Evolutionary conservation across 2,888 invertebrate genomes (phyloP), one percentile per base, ranked within the genome.

Genomic region (Drosophila formosana): DNA sequence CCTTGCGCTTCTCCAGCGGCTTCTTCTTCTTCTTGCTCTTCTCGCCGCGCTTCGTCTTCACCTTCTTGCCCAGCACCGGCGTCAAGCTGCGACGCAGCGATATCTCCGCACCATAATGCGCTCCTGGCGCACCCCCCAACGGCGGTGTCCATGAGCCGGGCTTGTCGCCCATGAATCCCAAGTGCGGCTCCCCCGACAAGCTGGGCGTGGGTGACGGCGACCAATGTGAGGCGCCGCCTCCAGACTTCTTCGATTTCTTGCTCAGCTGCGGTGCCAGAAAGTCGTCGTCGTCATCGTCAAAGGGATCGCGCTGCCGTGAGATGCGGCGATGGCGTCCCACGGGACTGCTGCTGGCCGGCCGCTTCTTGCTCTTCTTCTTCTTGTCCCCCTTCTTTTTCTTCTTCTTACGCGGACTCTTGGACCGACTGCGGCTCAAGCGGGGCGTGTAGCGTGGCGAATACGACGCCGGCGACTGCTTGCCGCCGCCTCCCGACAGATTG

Each of bases 131-230:
- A 92, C 91, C 13, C 9, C 75, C 91, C 28, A 93, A 82, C 0
- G 95, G 95, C 13, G 95, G 95, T 18, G 96, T 95, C 95, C 95
- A 95, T 0, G 94, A 94, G 0, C 93, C 91, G 3, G 90, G 89
- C 55, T 91, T 91, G 4, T 83, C 82, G 53, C 32, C 32, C 8
- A 80, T 66, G 25, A 91, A 89, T 39, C 74, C 75, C 3, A 85
- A 75, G 0, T 90, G 78, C 32, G 32, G 32, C 11, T 78, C 66
- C 3, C 80, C 74, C 1, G 91, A 91, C 2, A 93, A 93, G 34
- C 95, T 95, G 60, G 94, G 93, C 3, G 95, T 94, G 57, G 94
- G 93, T 2, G 94, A 94, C 4, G 80, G 64, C 69, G 89, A 72
- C 91, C 91, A 60, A n/a, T 89, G 89, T 2, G 66, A 43, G 1